Evolutionary conservation across 1,140 invertebrate genomes (phyloP).

Genomic region (Macrocentrus cingulum): DNA sequence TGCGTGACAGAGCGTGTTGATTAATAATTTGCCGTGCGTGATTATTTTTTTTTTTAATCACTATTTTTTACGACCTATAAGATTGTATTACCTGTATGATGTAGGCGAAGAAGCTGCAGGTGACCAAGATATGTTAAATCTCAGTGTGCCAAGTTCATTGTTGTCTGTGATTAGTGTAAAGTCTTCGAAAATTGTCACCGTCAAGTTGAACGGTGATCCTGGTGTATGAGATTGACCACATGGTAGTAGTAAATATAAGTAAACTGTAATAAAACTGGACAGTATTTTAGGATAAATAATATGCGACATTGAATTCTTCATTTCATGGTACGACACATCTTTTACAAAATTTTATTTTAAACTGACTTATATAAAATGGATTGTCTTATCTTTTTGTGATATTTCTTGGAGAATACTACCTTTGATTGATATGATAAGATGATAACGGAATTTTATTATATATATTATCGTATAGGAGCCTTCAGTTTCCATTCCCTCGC

Average conservation of each 20-base stretch:
- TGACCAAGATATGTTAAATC: constrained; percentile 28
- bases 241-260: background rate
- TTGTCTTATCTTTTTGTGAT: constrained; percentile 7
- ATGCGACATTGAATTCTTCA: too few species aligned
- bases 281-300: too few species aligned
- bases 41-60: background rate
- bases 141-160: constrained; percentile 18
- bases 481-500: too few species aligned
- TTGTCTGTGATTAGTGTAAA: background rate
- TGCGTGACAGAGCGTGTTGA: background rate
- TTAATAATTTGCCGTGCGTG: background rate
- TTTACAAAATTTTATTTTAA: too few species aligned
- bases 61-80: background rate
- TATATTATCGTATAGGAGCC: too few species aligned
- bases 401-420: background rate
- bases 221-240: background rate
- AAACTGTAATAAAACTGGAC: background rate
- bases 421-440: constrained; percentile 10
- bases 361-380: background rate
- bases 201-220: constrained; percentile 10
- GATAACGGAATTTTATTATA: constrained; percentile 1
- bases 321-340: too few species aligned
- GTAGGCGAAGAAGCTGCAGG: constrained; percentile 7
- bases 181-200: constrained; percentile 25
- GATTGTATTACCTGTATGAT: constrained; percentile 27